Conservation (phyloP, 1,140 invertebrate species). For the Helicoverpa zea region DNA sequence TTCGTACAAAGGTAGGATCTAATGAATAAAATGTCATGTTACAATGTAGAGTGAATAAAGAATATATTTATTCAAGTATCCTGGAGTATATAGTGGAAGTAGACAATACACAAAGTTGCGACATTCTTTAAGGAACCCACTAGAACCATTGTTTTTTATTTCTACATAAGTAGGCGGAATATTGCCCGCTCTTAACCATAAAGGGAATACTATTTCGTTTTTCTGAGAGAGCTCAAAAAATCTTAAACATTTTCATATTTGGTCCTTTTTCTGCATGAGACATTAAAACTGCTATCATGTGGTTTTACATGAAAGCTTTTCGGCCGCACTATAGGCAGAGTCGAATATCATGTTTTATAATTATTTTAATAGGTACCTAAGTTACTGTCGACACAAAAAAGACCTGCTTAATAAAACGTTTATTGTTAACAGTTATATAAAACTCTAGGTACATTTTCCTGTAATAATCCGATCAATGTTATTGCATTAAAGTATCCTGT, state of each 20-base stretch:
- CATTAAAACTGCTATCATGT: too few relatives aligned
- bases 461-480: not conserved
- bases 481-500: constrained; percentile 5
- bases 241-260: too few relatives aligned
- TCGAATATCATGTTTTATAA: too few relatives aligned
- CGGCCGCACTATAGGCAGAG: too few relatives aligned
- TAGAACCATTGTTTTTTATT: constrained; percentile 21
- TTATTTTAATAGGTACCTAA: not conserved
- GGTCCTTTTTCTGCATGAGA: too few relatives aligned
- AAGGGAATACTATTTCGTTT: not conserved
- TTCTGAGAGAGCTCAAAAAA: not conserved
- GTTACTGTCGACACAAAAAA: too few relatives aligned
- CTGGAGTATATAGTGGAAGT: constrained; percentile 1
- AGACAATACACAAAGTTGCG: not conserved
- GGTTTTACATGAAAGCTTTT: too few relatives aligned
- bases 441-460: not conserved
- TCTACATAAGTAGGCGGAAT: not conserved
- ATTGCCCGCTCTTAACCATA: not conserved
- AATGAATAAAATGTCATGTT: not conserved
- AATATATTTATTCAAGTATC: constrained; percentile 6
- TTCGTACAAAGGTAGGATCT: not conserved
- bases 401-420: not conserved
- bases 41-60: not conserved
- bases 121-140: not conserved
- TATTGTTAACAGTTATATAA: not conserved